phyloP scores from a whole-genome alignment of 2,113 vertebrate genomes.

The Labrus mixtus region DNA sequence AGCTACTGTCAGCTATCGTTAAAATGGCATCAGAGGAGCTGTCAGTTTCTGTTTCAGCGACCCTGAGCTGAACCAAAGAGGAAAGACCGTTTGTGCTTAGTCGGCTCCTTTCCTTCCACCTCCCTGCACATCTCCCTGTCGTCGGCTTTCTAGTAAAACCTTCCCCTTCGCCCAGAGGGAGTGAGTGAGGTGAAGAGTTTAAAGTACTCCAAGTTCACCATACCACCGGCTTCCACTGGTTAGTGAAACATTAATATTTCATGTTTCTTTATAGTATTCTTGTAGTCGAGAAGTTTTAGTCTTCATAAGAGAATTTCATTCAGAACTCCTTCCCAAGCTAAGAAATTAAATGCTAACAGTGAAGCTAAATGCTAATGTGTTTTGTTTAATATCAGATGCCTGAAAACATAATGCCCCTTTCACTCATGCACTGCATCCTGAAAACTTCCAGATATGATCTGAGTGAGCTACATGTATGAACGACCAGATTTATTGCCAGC shows the following conservation, averaged over 20 bases:
- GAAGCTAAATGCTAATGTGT: not conserved
- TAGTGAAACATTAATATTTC: constrained; percentile 30
- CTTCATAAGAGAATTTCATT: not conserved
- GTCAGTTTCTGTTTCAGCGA: constrained; percentile 31
- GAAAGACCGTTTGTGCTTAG: constrained; percentile 36
- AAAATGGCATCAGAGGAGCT: constrained; percentile 13
- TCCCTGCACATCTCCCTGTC: constrained; percentile 55
- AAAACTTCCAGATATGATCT: no score
- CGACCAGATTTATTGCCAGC: no score
- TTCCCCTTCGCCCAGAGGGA: constrained; percentile 33
- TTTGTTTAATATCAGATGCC: not conserved
- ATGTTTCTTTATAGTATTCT: constrained; percentile 28
- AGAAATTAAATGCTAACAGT: not conserved
- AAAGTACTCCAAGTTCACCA: not conserved
- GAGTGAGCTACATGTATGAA: no score
- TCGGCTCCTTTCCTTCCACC: constrained; percentile 46
- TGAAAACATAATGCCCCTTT: not conserved
- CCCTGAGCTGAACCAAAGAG: constrained; percentile 34
- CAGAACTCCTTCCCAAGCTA: not conserved
- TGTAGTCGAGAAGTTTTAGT: not conserved
- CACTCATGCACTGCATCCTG: no score
- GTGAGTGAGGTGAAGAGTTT: constrained; percentile 6
- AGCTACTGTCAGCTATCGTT: constrained; percentile 13
- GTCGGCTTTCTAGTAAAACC: constrained; percentile 58
- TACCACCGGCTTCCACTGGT: not conserved